Conservation (phyloP, 2,888 invertebrate genomes). For the Colletes collaris region DNA sequence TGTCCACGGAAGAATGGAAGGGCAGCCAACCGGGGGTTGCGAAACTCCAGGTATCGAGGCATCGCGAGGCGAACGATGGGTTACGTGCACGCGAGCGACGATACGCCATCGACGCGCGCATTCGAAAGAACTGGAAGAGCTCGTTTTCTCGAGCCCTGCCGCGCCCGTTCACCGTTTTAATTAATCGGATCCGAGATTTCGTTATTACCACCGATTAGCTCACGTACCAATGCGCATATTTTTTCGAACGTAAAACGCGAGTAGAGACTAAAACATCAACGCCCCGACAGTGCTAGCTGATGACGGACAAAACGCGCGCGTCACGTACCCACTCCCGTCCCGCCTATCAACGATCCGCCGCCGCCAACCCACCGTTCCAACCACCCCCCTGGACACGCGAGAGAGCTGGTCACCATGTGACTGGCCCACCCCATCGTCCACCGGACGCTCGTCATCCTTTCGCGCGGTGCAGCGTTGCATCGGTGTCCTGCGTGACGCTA, state of each 20-base stretch:
- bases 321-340: constrained; percentile 64
- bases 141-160: constrained; percentile 68
- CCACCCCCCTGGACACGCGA: constrained; percentile 18
- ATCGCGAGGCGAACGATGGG: constrained; percentile 2
- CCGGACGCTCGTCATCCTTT: constrained; percentile 68
- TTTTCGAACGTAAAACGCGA: constrained; percentile 81
- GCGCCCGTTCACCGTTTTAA: constrained; percentile 72
- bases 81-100: constrained; percentile 2
- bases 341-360: constrained; percentile 30
- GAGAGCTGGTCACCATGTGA: constrained; percentile 43
- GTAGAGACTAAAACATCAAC: constrained; percentile 77
- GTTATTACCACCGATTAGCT: constrained; percentile 78
- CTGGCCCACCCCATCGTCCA: constrained; percentile 56
- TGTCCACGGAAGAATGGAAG: no score
- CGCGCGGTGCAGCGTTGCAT: constrained; percentile 72
- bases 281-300: constrained; percentile 75
- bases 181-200: constrained; percentile 79
- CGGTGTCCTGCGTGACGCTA: constrained; percentile 74
- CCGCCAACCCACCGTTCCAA: constrained; percentile 7
- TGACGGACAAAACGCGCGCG: constrained; percentile 79
- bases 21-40: background rate
- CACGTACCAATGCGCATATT: constrained; percentile 82
- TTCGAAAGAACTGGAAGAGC: constrained; percentile 57
- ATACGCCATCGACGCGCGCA: constrained; percentile 40
- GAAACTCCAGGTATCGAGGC: constrained; percentile 15